A percentile compares a stretch with the other conserved stretches of the same genome.
Evolutionary conservation across 2,797 vertebrate species (phyloP).

Genomic region (Pantherophis alleghaniensis): DNA sequence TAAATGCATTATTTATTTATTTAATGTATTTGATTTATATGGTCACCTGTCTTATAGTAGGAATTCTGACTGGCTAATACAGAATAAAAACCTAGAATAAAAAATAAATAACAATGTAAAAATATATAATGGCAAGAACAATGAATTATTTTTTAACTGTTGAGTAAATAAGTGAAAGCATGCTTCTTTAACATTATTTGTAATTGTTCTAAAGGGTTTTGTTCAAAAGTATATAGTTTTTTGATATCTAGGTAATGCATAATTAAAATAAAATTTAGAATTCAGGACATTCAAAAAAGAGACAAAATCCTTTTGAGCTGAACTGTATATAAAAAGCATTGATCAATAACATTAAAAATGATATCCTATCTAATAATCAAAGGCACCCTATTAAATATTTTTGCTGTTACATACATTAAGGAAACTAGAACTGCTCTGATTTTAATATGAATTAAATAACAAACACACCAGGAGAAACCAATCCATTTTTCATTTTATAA

Average conservation of each 20-base stretch:
- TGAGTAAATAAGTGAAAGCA: not conserved
- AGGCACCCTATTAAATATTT: not conserved
- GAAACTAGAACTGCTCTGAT: not conserved
- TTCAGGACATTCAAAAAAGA: not conserved
- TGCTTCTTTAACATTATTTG: not conserved
- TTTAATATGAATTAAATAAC: not conserved
- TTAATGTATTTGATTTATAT: not conserved
- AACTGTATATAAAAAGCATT: not conserved
- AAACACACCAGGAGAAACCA: not conserved
- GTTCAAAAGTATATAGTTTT: not conserved
- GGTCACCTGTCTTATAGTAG: not conserved
- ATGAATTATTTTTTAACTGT: not conserved
- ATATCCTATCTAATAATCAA: not conserved
- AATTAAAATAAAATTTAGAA: not conserved
- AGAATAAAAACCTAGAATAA: not conserved
- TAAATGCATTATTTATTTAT: slow-evolving; percentile 13
- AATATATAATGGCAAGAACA: not conserved
- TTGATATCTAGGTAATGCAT: not conserved
- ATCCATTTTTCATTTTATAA: not conserved
- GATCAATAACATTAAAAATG: not conserved
- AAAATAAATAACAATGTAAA: not conserved
- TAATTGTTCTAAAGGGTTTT: not conserved
- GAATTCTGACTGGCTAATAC: not conserved
- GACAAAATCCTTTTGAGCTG: not conserved
- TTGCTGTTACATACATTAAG: not conserved